Evolutionary conservation across 2,797 vertebrate species (phyloP).

Genomic region (Lutjanus campechanus): DNA sequence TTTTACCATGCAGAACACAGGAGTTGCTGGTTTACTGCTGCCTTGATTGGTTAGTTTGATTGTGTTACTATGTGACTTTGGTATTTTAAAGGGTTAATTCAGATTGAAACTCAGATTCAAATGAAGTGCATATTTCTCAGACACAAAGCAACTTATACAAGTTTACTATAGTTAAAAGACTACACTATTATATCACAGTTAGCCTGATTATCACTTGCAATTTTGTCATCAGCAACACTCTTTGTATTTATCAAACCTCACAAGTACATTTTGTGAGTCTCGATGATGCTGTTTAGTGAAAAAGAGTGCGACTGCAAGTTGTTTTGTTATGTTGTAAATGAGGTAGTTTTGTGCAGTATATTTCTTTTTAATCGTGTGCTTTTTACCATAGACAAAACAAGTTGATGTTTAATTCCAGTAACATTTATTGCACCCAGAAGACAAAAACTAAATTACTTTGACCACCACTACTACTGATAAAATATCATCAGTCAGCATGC

Average conservation of each 20-base stretch:
- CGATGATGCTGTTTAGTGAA: conserved; percentile 44
- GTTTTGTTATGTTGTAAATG: conserved; percentile 56
- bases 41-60: too few relatives aligned
- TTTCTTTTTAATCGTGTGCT: conserved; percentile 26
- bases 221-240: conserved; percentile 33
- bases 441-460: conserved; percentile 14
- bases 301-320: conserved; percentile 35
- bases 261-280: conserved; percentile 43
- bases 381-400: conserved; percentile 23
- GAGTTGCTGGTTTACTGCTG: too few relatives aligned
- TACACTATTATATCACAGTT: not conserved
- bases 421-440: conserved; percentile 11
- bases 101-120: too few relatives aligned
- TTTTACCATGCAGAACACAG: too few relatives aligned
- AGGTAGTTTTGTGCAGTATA: conserved; percentile 31
- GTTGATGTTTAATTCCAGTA: conserved; percentile 37
- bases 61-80: too few relatives aligned
- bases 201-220: conserved; percentile 61
- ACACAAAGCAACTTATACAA: not conserved
- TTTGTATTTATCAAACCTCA: conserved; percentile 16
- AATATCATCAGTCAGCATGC: conserved; percentile 52
- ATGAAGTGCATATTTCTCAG: not conserved
- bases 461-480: conserved; percentile 34
- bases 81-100: too few relatives aligned
- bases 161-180: conserved; percentile 46